A percentile compares a stretch with the other conserved stretches of the same genome.
Conservation (phyloP, 2,888 invertebrate genomes). For the Melanotus villosus region DNA sequence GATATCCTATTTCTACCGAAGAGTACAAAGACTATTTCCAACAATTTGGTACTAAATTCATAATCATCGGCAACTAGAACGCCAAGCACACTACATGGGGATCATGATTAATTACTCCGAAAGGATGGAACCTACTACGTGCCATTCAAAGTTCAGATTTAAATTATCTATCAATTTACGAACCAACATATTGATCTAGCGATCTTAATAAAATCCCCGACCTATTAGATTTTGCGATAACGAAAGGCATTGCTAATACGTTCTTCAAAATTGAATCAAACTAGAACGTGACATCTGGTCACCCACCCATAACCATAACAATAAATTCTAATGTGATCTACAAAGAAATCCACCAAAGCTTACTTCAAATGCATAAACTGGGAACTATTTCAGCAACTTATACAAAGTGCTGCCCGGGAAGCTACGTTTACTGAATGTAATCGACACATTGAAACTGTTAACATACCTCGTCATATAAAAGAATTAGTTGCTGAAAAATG, state of each 20-base stretch:
- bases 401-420: constrained; percentile 11
- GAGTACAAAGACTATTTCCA: constrained; percentile 19
- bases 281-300: constrained; percentile 2
- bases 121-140: neutral
- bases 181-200: neutral
- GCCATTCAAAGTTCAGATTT: constrained; percentile 1
- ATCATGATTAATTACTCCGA: neutral
- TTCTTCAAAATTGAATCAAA: constrained; percentile 14
- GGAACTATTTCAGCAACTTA: constrained; percentile 6
- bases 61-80: neutral
- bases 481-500: neutral
- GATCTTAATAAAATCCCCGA: neutral
- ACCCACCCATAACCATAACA: constrained; percentile 15
- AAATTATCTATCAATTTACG: neutral
- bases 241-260: constrained; percentile 7
- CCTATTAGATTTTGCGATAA: constrained; percentile 8
- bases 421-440: constrained; percentile 3
- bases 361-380: constrained; percentile 9
- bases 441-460: neutral
- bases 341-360: constrained; percentile 16
- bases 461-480: neutral
- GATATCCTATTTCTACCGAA: neutral
- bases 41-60: constrained; percentile 1
- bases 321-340: constrained; percentile 9
- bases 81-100: constrained; percentile 12